Conservation (phyloP, 2,113 vertebrate genomes). For the Trogon surrucura region DNA sequence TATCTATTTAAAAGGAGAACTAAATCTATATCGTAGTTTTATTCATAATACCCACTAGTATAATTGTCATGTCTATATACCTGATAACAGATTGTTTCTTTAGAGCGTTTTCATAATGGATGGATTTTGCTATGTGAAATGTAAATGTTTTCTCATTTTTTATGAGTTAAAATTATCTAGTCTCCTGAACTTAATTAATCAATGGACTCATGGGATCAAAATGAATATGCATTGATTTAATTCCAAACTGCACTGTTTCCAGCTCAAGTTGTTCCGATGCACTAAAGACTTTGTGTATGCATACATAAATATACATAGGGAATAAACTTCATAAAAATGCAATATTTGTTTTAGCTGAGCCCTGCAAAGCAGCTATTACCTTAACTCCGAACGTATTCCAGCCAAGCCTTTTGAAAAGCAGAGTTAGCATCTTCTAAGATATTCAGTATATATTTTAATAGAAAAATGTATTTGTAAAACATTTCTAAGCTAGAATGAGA, state of each 20-base stretch:
- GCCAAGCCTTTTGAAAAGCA: background rate
- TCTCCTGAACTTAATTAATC: background rate
- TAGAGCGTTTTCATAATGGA: background rate
- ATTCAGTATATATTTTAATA: background rate
- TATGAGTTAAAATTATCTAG: background rate
- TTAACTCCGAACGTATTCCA: background rate
- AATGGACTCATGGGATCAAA: background rate
- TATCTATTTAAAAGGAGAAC: background rate
- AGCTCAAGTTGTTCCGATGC: background rate
- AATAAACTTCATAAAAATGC: constrained; percentile 3
- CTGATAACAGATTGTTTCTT: background rate
- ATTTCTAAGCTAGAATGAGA: background rate
- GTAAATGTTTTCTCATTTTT: background rate
- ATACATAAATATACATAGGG: background rate
- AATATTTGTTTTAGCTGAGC: constrained; percentile 30
- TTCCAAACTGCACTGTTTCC: background rate
- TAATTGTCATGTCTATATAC: background rate
- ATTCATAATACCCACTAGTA: background rate
- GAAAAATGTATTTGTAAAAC: background rate
- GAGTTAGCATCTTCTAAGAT: background rate
- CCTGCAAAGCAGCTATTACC: constrained; percentile 14
- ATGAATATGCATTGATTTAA: background rate
- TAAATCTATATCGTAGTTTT: background rate
- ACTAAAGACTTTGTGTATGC: background rate
- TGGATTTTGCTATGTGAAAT: background rate